phyloP scores from a whole-genome alignment of 2,113 vertebrate species.

The Poecile atricapillus region DNA sequence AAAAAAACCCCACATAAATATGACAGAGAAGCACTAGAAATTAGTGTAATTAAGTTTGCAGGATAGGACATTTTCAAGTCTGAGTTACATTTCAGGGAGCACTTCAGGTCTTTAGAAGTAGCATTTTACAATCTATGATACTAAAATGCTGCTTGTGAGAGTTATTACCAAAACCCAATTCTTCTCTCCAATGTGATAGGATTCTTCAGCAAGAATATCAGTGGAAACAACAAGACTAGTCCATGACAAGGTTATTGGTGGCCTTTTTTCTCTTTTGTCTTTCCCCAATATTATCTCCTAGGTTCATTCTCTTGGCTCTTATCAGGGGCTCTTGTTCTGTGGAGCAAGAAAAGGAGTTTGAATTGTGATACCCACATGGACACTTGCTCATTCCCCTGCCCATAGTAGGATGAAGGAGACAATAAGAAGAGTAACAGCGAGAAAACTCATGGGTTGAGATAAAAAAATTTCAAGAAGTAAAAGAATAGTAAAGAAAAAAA shows the following conservation, averaged over 20 bases:
- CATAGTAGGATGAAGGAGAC: fast-evolving
- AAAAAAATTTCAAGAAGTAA: background rate
- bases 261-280: background rate
- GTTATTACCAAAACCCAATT: background rate
- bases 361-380: background rate
- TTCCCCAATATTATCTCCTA: background rate
- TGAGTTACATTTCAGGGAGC: background rate
- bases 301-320: background rate
- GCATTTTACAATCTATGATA: background rate
- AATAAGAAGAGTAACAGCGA: background rate
- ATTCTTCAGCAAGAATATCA: background rate
- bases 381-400: background rate
- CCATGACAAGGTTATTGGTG: background rate
- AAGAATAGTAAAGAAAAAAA: background rate
- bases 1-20: background rate
- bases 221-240: background rate
- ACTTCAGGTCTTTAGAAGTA: background rate
- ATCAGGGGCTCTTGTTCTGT: background rate
- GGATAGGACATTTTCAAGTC: background rate
- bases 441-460: background rate
- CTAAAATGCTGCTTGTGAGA: background rate
- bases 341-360: background rate
- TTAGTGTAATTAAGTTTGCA: background rate
- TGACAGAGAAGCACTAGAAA: background rate
- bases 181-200: background rate